Base-by-base conservation (phyloP, 2,797 vertebrate genomes). In the Cichlasoma orientale region DNA sequence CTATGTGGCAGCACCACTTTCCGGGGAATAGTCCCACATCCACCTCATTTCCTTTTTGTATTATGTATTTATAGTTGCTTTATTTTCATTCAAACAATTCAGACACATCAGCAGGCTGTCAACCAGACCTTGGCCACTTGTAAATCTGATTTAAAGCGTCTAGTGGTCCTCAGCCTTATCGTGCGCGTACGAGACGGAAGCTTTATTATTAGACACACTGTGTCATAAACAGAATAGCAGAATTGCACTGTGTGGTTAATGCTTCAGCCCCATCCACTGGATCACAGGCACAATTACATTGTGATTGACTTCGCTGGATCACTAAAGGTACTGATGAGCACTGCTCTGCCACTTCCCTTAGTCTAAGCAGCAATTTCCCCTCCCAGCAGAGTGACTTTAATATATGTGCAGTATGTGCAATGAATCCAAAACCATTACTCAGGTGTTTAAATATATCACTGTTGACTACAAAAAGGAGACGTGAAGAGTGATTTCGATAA, bases 191-290 rank as follows among this genome's bases (percentile, higher is more conserved):
- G 7, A 76, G 66, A 47, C 77, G 72, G 72, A 57, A 80, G 79
- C 72, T 73, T 58, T 80, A 72, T 78, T 77, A 85, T 88, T 73
- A 80, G 70, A 75, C 50, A 56, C 8, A 71, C 77, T 63, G 73
- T 83, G 79, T 74, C 86, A 85, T 90, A 86, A 89, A 85, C 80
- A 88, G 86, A 81, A 74, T 14, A 74, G 75, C 77, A 77, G 83
- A 87, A 82, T 70, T 74, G 85, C 63, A 68, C 63, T 18, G 82
- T 89, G 91, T 93, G 89, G 77, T 92, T 91, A 92, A 94, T 91
- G 92, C 92, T 93, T 93, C 91, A 95, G 94, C 94, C 90, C 94
- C 94, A 94, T 94, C 94, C 92, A 90, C 94, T 94, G 93, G 94
- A 95, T 89, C 92, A 86, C 31, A 85, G 75, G 85, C 83, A 90